Conservation (phyloP, 1,140 invertebrate species). For the Eupristina koningsbergeri region DNA sequence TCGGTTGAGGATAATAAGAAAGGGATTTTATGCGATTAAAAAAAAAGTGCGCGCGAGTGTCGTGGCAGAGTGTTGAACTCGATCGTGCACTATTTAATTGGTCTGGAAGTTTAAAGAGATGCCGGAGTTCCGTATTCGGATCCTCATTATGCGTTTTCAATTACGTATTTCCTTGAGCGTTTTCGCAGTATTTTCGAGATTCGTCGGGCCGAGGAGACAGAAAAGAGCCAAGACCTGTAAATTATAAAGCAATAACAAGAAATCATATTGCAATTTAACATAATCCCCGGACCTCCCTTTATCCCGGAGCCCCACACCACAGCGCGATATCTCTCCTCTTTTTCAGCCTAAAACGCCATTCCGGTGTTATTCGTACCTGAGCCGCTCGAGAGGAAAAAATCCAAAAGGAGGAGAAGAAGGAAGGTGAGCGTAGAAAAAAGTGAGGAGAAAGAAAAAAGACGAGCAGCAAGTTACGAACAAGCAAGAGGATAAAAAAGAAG, state of each 20-base stretch:
- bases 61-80: not conserved
- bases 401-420: not conserved
- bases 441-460: slow-evolving; percentile 10
- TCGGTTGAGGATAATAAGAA: no score
- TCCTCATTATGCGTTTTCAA: not conserved
- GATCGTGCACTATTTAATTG: not conserved
- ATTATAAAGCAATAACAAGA: slow-evolving; percentile 1
- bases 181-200: not conserved
- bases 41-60: no score
- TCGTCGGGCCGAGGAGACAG: not conserved
- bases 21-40: no score
- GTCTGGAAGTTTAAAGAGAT: not conserved
- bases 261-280: slow-evolving; percentile 19
- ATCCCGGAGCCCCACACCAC: not conserved
- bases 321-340: not conserved
- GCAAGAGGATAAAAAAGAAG: slow-evolving; percentile 20
- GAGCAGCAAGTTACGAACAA: slow-evolving; percentile 44
- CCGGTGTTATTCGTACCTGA: slow-evolving; percentile 31
- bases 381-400: slow-evolving; percentile 25
- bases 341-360: slow-evolving; percentile 29
- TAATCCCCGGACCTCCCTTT: slow-evolving; percentile 8
- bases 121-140: not conserved
- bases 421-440: not conserved
- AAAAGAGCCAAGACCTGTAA: not conserved
- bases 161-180: not conserved